phyloP scores from a whole-genome alignment of 1,140 invertebrate genomes.

The Drosophila arawakana region DNA sequence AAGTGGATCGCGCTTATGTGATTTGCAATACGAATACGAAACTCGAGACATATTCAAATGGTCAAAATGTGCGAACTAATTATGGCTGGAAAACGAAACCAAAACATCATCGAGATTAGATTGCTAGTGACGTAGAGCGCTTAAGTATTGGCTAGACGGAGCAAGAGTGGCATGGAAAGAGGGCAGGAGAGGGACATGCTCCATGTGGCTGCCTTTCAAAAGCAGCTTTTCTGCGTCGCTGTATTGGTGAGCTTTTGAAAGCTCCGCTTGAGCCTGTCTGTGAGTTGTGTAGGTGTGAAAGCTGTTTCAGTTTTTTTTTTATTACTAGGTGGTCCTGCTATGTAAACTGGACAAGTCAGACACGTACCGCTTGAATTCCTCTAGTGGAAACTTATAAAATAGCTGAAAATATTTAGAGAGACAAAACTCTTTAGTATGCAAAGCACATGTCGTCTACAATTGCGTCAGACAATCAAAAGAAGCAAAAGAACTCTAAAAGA shows the following conservation, averaged over 20 bases:
- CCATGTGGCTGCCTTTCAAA: neutral
- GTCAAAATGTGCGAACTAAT: conserved; percentile 59
- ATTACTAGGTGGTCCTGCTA: conserved; percentile 46
- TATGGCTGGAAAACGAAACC: conserved; percentile 33
- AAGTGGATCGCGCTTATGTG: conserved; percentile 22
- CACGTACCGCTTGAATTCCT: conserved; percentile 51
- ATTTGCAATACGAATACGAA: conserved; percentile 39
- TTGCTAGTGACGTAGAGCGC: conserved; percentile 55
- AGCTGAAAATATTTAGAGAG: conserved; percentile 18
- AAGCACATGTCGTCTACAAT: conserved; percentile 38
- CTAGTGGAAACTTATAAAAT: conserved; percentile 22
- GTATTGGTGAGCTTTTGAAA: conserved; percentile 40
- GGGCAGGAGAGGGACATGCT: neutral
- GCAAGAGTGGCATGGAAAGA: neutral
- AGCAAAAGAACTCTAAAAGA: neutral
- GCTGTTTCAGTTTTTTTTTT: conserved; percentile 1
- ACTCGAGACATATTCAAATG: conserved; percentile 9
- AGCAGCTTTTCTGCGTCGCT: neutral
- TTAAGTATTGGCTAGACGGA: conserved; percentile 3
- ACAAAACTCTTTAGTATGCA: conserved; percentile 57
- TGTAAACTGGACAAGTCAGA: conserved; percentile 14
- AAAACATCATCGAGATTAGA: conserved; percentile 60
- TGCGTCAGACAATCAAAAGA: conserved; percentile 38
- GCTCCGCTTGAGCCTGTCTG: conserved; percentile 7
- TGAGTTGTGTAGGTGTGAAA: conserved; percentile 33